phyloP scores from a whole-genome alignment of 2,797 vertebrate genomes.

The Anguilla marmorata region DNA sequence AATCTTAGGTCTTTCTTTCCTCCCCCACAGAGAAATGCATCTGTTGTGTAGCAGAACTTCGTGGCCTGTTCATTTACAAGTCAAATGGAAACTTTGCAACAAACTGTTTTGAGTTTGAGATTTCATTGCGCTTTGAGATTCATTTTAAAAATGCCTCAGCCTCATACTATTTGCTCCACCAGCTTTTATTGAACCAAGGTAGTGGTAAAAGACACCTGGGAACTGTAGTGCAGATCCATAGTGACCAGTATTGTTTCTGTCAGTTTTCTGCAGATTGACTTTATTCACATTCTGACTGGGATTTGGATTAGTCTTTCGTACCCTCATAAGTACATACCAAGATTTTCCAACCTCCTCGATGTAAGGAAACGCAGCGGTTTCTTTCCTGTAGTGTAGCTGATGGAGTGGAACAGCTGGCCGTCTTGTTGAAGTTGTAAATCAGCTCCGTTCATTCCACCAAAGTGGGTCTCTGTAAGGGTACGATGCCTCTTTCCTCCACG shows the following conservation, averaged over 20 bases:
- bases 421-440: constrained; percentile 68
- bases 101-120: constrained; percentile 48
- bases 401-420: constrained; percentile 67
- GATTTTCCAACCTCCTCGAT: not conserved
- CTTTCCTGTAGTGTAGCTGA: constrained; percentile 56
- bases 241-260: not conserved
- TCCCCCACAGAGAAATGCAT: constrained; percentile 63
- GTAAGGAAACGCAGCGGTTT: not conserved
- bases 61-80: constrained; percentile 47
- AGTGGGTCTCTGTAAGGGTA: constrained; percentile 44
- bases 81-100: constrained; percentile 53
- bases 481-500: constrained; percentile 37
- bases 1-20: constrained; percentile 70
- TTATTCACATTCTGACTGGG: not conserved
- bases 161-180: not conserved
- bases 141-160: constrained; percentile 20
- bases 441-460: constrained; percentile 50
- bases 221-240: not conserved
- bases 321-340: not conserved
- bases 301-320: not conserved
- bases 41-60: constrained; percentile 52
- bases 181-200: not conserved
- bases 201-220: not conserved
- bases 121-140: constrained; percentile 56
- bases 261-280: not conserved